Conservation (phyloP, 2,113 vertebrate species). For the Delphinapterus leucas region DNA sequence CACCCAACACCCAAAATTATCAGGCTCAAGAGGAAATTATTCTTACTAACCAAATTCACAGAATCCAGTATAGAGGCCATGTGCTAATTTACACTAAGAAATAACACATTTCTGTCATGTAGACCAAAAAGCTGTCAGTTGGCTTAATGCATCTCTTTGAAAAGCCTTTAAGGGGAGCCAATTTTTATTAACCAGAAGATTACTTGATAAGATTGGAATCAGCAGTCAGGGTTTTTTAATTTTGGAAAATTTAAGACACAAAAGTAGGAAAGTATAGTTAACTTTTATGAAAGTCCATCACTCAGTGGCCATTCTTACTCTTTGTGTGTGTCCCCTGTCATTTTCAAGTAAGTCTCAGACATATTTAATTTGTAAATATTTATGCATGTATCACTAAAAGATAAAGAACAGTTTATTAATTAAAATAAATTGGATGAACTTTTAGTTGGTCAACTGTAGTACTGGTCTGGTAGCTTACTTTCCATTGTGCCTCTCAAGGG, state of each 20-base stretch:
- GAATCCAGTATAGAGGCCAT: background rate
- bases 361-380: constrained; percentile 40
- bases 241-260: background rate
- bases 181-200: background rate
- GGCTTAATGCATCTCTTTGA: background rate
- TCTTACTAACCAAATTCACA: background rate
- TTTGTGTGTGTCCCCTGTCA: background rate
- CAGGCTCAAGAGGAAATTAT: background rate
- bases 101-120: background rate
- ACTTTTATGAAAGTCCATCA: background rate
- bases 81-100: constrained; percentile 13
- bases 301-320: background rate
- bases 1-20: background rate
- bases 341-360: background rate
- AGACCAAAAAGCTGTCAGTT: constrained; percentile 1
- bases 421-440: background rate
- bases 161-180: background rate
- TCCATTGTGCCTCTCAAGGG: background rate
- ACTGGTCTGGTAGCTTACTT: background rate
- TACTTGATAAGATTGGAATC: constrained; percentile 3
- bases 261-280: background rate
- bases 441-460: background rate
- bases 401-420: background rate
- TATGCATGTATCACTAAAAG: constrained; percentile 20
- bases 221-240: background rate